phyloP scores from a whole-genome alignment of 2,888 invertebrate species.

The Nezara viridula region DNA sequence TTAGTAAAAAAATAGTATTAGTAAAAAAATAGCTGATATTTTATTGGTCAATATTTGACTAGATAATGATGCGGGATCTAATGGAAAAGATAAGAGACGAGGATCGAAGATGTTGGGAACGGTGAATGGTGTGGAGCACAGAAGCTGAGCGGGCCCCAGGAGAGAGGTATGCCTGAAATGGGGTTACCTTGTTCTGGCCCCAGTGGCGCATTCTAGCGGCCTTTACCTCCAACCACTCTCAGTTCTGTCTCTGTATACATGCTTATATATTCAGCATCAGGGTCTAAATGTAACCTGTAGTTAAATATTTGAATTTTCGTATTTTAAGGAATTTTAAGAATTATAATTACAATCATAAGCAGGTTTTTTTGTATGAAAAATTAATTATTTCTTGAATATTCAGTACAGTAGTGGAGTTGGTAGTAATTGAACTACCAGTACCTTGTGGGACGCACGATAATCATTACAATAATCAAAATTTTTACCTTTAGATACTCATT shows the following conservation, averaged over 20 bases:
- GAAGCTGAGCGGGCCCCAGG: neutral
- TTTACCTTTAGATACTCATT: too few species aligned
- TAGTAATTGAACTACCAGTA: neutral
- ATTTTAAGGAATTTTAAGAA: neutral
- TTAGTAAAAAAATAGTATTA: too few species aligned
- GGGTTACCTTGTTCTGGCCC: constrained; percentile 12
- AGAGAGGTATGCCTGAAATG: constrained; percentile 48
- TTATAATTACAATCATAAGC: neutral
- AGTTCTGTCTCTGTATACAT: neutral
- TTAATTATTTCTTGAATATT: neutral
- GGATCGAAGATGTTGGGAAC: neutral
- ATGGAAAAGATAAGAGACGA: neutral
- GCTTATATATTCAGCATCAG: neutral
- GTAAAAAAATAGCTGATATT: too few species aligned
- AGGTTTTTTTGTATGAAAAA: neutral
- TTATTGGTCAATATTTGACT: neutral
- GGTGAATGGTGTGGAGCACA: neutral
- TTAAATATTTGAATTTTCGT: neutral
- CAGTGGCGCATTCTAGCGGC: constrained; percentile 37
- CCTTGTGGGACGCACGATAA: neutral
- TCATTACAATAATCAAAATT: too few species aligned
- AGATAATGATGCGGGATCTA: neutral
- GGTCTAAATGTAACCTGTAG: neutral
- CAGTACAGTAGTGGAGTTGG: neutral
- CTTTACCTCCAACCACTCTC: neutral